Conservation (phyloP, 2,888 invertebrate genomes). For the Phania funesta region DNA sequence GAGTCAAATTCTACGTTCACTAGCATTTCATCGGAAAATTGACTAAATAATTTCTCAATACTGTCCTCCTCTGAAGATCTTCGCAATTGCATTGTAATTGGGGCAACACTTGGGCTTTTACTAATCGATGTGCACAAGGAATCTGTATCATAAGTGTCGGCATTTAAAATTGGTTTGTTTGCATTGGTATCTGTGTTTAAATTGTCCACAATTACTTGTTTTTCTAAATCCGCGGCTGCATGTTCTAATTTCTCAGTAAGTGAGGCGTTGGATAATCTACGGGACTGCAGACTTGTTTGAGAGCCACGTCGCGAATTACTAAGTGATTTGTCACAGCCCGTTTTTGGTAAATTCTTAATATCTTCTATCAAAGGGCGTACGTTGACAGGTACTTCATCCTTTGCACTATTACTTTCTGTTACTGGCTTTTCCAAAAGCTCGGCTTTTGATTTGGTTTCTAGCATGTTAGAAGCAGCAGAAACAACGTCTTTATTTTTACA, state of each 20-base stretch:
- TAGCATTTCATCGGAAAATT: constrained; percentile 78
- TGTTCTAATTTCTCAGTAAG: constrained; percentile 71
- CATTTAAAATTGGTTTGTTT: constrained; percentile 39
- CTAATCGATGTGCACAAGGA: constrained; percentile 76
- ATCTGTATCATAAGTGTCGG: constrained; percentile 70
- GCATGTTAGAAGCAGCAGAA: too few relatives aligned
- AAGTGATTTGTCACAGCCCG: constrained; percentile 75
- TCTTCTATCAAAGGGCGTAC: constrained; percentile 71
- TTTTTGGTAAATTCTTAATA: constrained; percentile 76
- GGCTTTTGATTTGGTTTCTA: neutral
- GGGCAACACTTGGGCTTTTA: constrained; percentile 75
- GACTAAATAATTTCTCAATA: constrained; percentile 77
- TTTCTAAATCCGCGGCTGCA: constrained; percentile 44
- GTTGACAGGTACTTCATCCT: neutral
- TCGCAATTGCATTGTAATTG: constrained; percentile 73
- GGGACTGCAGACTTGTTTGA: constrained; percentile 71
- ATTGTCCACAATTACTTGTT: constrained; percentile 5
- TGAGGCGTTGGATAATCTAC: constrained; percentile 72
- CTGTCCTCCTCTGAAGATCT: constrained; percentile 78
- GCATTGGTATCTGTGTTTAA: neutral
- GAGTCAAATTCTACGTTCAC: constrained; percentile 79
- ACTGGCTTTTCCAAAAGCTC: neutral
- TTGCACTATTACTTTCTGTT: neutral
- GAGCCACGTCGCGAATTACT: constrained; percentile 75
- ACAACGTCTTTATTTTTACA: neutral